Percentiles rank a stretch among this genome's conserved stretches.
Evolutionary conservation across 2,113 vertebrate genomes (phyloP).

Genomic region (Ictalurus punctatus): DNA sequence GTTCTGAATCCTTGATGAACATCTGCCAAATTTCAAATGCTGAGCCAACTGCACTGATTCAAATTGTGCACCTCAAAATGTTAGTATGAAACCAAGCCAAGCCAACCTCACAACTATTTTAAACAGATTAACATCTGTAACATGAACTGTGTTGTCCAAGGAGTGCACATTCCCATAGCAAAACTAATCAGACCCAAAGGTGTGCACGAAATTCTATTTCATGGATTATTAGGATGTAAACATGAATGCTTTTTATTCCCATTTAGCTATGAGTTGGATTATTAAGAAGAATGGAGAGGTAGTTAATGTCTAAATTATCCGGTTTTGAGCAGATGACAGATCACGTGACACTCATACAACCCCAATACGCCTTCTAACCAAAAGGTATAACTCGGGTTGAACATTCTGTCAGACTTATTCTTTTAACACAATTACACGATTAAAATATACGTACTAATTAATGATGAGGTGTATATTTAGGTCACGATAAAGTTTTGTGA

Average conservation of each 20-base stretch:
- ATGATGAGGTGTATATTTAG: neutral
- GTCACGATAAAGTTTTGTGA: neutral
- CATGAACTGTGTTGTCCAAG: neutral
- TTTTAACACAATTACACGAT: neutral
- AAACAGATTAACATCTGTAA: neutral
- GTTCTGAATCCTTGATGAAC: neutral
- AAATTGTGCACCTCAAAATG: neutral
- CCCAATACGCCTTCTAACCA: neutral
- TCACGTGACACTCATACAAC: neutral
- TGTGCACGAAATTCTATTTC: neutral
- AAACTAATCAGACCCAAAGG: neutral
- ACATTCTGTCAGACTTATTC: neutral
- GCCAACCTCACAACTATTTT: neutral
- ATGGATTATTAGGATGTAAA: neutral
- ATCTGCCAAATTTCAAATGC: neutral
- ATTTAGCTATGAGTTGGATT: neutral
- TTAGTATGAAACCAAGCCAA: neutral
- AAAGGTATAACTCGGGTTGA: neutral
- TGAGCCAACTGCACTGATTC: neutral
- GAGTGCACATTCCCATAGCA: neutral
- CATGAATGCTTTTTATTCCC: neutral
- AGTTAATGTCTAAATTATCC: neutral
- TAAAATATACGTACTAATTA: neutral
- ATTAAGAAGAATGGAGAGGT: neutral
- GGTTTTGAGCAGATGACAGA: neutral